These are phyloP conservation scores for Harpagifer antarcticus DNA, from an alignment of 2,797 vertebrate genomes.

Conservation along the genomic window DNA sequence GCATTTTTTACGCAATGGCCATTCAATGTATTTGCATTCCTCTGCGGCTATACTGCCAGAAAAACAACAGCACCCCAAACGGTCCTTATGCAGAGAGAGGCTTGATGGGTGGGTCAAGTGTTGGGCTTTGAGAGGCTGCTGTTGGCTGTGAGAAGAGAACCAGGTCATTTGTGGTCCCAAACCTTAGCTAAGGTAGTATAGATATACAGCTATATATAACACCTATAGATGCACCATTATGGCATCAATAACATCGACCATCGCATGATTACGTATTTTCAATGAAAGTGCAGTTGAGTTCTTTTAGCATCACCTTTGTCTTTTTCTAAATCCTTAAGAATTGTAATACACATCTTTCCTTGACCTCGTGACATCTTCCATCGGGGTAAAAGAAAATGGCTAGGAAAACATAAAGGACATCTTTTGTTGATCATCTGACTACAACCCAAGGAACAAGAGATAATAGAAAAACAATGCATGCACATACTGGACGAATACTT, in stretches of 20 bases:
- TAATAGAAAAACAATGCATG: neutral
- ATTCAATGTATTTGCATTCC: neutral
- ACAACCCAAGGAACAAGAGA: neutral
- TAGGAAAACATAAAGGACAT: too few relatives aligned
- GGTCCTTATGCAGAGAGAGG: neutral
- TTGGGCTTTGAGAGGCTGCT: neutral
- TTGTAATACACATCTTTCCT: too few relatives aligned
- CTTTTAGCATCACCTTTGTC: too few relatives aligned
- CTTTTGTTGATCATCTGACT: too few relatives aligned
- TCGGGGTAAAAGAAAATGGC: too few relatives aligned
- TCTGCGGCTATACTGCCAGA: neutral
- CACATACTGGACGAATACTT: neutral
- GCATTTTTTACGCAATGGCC: neutral
- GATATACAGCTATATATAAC: neutral
- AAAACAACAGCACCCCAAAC: neutral
- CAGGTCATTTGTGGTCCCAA: neutral
- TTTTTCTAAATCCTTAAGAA: too few relatives aligned
- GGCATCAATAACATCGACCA: too few relatives aligned
- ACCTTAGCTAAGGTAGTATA: neutral
- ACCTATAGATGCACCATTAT: too few relatives aligned
- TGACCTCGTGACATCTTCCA: too few relatives aligned
- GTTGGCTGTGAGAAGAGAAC: neutral
- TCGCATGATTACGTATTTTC: too few relatives aligned
- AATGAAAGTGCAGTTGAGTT: too few relatives aligned
- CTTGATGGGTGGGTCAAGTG: neutral